These are phyloP conservation scores for Parotocinclus haroldoi DNA, from an alignment of 2,797 vertebrate genomes.

Conservation along the genomic window DNA sequence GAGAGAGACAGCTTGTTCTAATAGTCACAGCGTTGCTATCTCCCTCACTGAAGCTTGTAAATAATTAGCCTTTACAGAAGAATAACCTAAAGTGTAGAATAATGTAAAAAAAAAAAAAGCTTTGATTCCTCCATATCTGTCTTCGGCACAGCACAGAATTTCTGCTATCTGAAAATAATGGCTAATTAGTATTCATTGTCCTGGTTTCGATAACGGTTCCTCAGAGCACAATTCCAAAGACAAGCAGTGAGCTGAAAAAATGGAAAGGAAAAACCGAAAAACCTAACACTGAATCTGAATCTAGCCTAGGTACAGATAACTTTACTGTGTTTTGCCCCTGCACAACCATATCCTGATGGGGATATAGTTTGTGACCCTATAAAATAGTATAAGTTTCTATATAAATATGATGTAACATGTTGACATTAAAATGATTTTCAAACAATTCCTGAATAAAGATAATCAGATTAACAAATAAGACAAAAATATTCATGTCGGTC, in stretches of 20 bases:
- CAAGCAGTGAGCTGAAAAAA: conserved; percentile 17
- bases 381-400: no score
- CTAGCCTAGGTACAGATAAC: conserved; percentile 8
- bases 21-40: no score
- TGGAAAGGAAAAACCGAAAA: conserved; percentile 4
- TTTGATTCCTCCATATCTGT: conserved; percentile 44
- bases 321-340: neutral
- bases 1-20: no score
- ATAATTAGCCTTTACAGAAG: conserved; percentile 32
- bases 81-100: conserved; percentile 47
- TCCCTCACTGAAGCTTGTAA: conserved; percentile 22
- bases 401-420: no score
- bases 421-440: no score
- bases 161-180: conserved; percentile 40
- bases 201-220: conserved; percentile 22
- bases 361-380: neutral
- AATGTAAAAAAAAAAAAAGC: conserved; percentile 30
- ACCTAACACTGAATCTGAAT: conserved; percentile 1
- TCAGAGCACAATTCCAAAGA: conserved; percentile 9
- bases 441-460: no score
- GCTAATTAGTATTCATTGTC: conserved; percentile 48
- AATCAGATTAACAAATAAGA: no score
- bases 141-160: conserved; percentile 25
- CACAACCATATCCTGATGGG: conserved; percentile 9
- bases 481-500: no score